Evolutionary conservation across 2,797 vertebrate genomes (phyloP).

Genomic region (Leuciscus waleckii): DNA sequence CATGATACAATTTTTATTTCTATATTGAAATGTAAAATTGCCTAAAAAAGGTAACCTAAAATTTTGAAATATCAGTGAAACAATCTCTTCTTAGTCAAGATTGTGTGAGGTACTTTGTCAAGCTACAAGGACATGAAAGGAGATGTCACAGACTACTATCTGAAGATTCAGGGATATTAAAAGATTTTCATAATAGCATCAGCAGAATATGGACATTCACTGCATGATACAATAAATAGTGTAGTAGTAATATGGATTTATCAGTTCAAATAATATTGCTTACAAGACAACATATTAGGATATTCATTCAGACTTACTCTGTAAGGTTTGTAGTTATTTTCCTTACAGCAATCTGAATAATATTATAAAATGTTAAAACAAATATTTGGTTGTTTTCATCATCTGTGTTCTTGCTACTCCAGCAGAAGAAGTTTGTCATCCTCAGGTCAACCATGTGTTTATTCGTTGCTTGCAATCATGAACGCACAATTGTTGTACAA

Average conservation of each 20-base stretch:
- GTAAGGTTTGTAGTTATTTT: background rate
- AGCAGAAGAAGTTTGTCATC: background rate
- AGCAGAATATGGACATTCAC: background rate
- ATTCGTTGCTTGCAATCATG: background rate
- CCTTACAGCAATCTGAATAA: background rate
- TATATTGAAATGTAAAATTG: background rate
- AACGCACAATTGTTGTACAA: background rate
- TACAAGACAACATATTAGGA: background rate
- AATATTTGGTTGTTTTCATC: background rate
- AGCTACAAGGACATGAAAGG: background rate
- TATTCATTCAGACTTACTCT: background rate
- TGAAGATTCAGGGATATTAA: background rate
- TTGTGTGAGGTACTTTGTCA: background rate
- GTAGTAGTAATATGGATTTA: background rate
- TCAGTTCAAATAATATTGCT: background rate
- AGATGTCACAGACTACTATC: background rate
- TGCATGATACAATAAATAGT: background rate
- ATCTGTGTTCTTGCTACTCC: background rate
- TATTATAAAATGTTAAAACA: background rate
- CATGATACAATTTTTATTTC: background rate
- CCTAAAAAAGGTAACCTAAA: background rate
- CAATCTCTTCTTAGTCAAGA: background rate
- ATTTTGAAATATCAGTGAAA: too few relatives aligned
- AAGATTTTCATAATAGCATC: background rate
- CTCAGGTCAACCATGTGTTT: background rate